Conservation (phyloP, 2,888 invertebrate genomes). For the Hirtodrosophila histrioides region DNA sequence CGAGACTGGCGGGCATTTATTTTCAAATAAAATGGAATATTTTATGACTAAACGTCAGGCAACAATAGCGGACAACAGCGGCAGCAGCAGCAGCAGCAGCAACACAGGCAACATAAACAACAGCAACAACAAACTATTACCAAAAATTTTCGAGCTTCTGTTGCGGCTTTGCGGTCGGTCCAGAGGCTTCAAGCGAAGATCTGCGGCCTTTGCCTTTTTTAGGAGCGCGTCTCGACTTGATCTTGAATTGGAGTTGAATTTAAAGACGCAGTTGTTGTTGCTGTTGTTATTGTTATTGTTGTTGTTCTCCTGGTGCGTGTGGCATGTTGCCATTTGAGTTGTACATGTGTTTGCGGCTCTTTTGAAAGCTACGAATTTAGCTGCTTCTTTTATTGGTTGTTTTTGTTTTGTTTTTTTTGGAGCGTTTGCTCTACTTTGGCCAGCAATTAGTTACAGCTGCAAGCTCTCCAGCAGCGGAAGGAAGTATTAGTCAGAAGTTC, state of each 20-base stretch:
- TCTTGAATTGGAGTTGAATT: constrained; percentile 52
- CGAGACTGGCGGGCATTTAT: constrained; percentile 49
- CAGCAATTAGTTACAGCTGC: constrained; percentile 71
- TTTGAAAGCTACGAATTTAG: constrained; percentile 59
- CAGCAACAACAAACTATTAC: constrained; percentile 71
- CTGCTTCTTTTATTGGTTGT: constrained; percentile 24
- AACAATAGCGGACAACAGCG: constrained; percentile 47
- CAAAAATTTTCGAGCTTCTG: constrained; percentile 75
- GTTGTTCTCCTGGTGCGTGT: constrained; percentile 63
- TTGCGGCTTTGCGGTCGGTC: constrained; percentile 71
- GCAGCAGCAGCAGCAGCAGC: constrained; percentile 32
- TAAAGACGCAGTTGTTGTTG: constrained; percentile 41
- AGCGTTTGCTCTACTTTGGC: constrained; percentile 45
- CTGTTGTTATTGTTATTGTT: constrained; percentile 19
- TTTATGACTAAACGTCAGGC: constrained; percentile 76
- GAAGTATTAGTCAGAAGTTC: constrained; percentile 70
- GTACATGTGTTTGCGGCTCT: constrained; percentile 75
- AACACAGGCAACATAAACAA: constrained; percentile 13
- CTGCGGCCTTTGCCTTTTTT: constrained; percentile 67
- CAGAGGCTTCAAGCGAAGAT: constrained; percentile 33
- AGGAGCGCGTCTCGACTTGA: constrained; percentile 46
- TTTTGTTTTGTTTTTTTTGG: constrained; percentile 23
- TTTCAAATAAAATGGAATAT: constrained; percentile 77
- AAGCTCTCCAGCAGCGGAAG: constrained; percentile 53
- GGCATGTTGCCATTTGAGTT: constrained; percentile 78